Base-by-base conservation (phyloP, 2,888 invertebrate species). In the Hoplodrina ambigua region DNA sequence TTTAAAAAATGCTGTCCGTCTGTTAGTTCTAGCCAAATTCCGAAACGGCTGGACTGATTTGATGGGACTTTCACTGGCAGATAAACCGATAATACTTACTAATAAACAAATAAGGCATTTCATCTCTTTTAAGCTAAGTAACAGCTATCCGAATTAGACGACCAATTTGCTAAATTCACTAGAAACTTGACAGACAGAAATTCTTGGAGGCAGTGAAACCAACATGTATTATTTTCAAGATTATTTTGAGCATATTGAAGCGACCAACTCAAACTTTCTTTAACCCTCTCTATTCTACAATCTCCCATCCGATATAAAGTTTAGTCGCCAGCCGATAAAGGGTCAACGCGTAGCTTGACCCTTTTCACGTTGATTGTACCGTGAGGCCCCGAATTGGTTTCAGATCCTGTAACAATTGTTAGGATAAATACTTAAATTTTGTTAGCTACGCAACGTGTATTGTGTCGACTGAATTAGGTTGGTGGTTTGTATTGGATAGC, bases 351-450 rank as follows among this genome's bases (percentile, higher is more conserved):
- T 70, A 53, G 30, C 64, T 62, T 82, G 82, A 83, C 83, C 83
- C 84, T 84, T 77, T 84, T 84, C 84, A 84, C 68, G 71, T 66
- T 64, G 74, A 84, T 75, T 75, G 84, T 84, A 72, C 80, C 75
- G 84, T 75, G 69, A 61, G 70, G 57, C 20, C 64, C 60, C 62
- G 72, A 69, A 84, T 76, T 67, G 84, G 61, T 74, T 67, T 64
- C 69, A 74, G 64, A 82, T 76, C 63, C 68, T n/a, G 62, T 76
- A 76, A 76, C 78, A 81, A 79, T 72, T 77, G 76, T 44, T 64
- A 59, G 72, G 57, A 83, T 83, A 83, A 83, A 83, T 84, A 83
- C 72, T 83, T 82, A 84, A 84, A 80, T 74, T 82, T 82, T 76
- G 84, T 82, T 79, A 62, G 65, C 57, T 64, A 53, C 72, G 66